Percentiles rank a stretch among this genome's conserved stretches.
Conservation (phyloP, 64 coral and sea anemone genomes). For the Stichodactyla helianthus region DNA sequence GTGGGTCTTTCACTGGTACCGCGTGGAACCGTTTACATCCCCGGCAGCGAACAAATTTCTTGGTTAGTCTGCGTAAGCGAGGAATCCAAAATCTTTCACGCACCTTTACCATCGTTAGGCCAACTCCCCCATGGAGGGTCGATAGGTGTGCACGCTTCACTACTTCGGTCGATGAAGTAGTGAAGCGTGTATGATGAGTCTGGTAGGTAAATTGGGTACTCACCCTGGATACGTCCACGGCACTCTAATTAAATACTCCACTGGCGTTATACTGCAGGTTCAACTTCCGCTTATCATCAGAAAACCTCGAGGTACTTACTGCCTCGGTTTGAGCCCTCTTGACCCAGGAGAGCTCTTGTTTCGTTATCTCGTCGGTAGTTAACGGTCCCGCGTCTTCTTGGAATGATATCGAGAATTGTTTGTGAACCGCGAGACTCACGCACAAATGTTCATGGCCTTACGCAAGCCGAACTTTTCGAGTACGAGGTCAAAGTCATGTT, state of each 20-base stretch:
- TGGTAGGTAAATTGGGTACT: constrained; percentile 34
- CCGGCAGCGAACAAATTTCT: constrained; percentile 41
- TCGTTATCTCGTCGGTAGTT: constrained; percentile 11
- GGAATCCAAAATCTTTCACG: constrained; percentile 40
- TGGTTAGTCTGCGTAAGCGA: constrained; percentile 3
- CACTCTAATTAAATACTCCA: no score
- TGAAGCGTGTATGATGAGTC: no score
- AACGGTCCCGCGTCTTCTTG: constrained; percentile 2
- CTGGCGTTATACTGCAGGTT: constrained; percentile 25
- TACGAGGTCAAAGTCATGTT: constrained; percentile 23
- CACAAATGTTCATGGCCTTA: constrained; percentile 29
- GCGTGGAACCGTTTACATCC: constrained; percentile 62
- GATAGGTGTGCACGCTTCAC: constrained; percentile 5
- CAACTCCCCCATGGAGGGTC: constrained; percentile 50
- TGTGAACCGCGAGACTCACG: constrained; percentile 21
- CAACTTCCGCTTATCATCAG: constrained; percentile 23
- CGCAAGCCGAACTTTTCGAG: constrained; percentile 24
- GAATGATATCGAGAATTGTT: constrained; percentile 7
- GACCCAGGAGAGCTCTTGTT: not conserved
- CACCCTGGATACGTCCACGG: constrained; percentile 25
- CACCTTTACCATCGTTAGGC: constrained; percentile 45
- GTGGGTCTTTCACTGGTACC: constrained; percentile 17
- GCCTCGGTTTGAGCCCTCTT: not conserved
- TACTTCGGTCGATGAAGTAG: no score
- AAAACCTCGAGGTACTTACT: not conserved